Conservation (phyloP, 2,113 vertebrate genomes). For the Lamprologus speciosus region DNA sequence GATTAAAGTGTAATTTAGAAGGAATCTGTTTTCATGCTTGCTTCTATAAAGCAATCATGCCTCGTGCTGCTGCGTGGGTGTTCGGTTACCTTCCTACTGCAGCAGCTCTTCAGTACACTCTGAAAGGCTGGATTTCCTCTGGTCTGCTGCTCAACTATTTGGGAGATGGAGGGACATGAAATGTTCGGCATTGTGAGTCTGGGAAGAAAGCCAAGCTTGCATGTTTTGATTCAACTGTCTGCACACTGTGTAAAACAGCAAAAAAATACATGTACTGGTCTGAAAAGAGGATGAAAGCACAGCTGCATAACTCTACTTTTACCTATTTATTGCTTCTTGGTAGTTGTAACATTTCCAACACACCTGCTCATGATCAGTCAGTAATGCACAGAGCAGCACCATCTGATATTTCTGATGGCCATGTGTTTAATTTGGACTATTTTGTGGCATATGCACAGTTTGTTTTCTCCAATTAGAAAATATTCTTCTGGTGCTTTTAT, state of each 20-base stretch:
- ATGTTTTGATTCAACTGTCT: neutral
- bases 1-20: slow-evolving; percentile 20
- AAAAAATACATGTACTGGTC: neutral
- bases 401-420: neutral
- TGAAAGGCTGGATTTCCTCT: neutral
- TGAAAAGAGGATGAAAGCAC: fast-evolving
- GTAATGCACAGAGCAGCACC: neutral
- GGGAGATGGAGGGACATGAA: neutral
- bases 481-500: neutral
- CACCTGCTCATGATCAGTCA: neutral
- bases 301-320: neutral
- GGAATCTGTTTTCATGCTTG: slow-evolving; percentile 9
- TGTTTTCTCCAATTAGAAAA: neutral
- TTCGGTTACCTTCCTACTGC: slow-evolving; percentile 20
- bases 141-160: neutral
- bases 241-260: neutral
- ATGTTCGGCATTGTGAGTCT: neutral
- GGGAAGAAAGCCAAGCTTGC: neutral
- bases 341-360: neutral
- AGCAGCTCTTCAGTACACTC: neutral
- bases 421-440: neutral
- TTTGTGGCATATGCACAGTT: neutral
- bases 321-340: neutral
- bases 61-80: neutral
- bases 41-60: neutral